Evolutionary conservation across 2,888 invertebrate genomes (phyloP).

Genomic region (Protodeltote pygarga): DNA sequence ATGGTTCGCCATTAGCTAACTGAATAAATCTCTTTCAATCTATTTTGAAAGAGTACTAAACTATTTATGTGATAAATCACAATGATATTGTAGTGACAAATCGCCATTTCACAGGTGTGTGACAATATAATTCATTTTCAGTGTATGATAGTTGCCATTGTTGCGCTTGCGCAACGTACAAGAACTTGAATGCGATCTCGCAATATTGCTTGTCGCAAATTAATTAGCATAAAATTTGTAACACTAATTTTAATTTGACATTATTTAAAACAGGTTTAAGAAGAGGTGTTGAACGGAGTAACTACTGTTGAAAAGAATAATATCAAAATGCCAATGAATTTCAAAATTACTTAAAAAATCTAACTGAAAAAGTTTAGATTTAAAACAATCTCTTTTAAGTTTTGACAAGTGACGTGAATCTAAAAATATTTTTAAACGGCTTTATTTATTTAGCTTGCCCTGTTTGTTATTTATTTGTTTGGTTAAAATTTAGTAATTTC

Average conservation of each 20-base stretch:
- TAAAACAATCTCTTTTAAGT: too few species aligned
- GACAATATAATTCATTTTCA: constrained; percentile 40
- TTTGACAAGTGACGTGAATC: too few species aligned
- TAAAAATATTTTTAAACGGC: too few species aligned
- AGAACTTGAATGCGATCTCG: constrained; percentile 43
- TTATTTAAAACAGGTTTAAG: background rate
- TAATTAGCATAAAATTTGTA: constrained; percentile 60
- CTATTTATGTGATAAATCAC: constrained; percentile 27
- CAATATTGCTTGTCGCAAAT: constrained; percentile 55
- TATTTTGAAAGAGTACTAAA: too few species aligned
- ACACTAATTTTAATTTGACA: constrained; percentile 1
- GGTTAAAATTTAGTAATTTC: too few species aligned
- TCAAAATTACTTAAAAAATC: too few species aligned
- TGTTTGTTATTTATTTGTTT: too few species aligned
- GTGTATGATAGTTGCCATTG: constrained; percentile 48
- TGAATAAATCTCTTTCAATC: constrained; percentile 4
- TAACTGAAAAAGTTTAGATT: too few species aligned
- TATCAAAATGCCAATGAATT: too few species aligned
- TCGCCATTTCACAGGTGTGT: constrained; percentile 43
- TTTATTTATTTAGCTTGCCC: too few species aligned
- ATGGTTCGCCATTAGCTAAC: constrained; percentile 18
- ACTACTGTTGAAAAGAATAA: too few species aligned
- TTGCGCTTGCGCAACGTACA: constrained; percentile 55
- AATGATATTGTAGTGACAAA: constrained; percentile 28
- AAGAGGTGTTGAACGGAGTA: too few species aligned